These are phyloP conservation scores for Fulmarus glacialis DNA, from an alignment of 2,113 vertebrate genomes.

Conservation along the genomic window DNA sequence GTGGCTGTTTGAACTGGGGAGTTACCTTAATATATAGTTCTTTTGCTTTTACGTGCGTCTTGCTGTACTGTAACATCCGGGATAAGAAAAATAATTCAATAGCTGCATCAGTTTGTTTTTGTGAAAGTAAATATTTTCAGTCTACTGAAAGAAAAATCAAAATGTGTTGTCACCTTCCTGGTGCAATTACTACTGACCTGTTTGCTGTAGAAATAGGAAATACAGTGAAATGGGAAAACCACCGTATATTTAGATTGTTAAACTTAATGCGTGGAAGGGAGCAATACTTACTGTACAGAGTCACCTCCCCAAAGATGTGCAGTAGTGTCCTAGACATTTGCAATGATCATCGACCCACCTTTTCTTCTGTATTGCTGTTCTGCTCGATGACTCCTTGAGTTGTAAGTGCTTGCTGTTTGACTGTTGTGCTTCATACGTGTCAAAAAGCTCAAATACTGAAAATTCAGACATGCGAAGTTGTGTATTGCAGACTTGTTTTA, in stretches of 20 bases:
- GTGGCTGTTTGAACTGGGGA: not conserved
- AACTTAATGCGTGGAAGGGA: not conserved
- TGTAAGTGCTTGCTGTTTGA: rapidly evolving
- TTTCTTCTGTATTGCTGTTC: not conserved
- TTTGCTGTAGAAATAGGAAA: not conserved
- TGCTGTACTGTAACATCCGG: rapidly evolving
- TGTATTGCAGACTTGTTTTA: not conserved
- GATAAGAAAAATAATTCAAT: not conserved
- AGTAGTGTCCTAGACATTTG: not conserved
- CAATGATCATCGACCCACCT: not conserved
- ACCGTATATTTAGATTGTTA: rapidly evolving
- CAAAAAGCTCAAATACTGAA: rapidly evolving
- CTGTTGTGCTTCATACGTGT: rapidly evolving
- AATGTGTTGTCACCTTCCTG: not conserved
- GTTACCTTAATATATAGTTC: rapidly evolving
- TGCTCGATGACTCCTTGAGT: rapidly evolving
- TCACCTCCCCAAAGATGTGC: not conserved
- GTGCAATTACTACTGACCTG: not conserved
- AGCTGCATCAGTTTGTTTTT: not conserved
- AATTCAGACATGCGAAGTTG: rapidly evolving
- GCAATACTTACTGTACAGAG: rapidly evolving
- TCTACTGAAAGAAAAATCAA: not conserved
- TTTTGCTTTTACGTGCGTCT: not conserved
- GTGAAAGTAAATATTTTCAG: not conserved
- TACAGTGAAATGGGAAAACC: rapidly evolving